These are phyloP conservation scores for Ranitomeya variabilis DNA, from an alignment of 2,113 vertebrate genomes.

Conservation along the genomic window DNA sequence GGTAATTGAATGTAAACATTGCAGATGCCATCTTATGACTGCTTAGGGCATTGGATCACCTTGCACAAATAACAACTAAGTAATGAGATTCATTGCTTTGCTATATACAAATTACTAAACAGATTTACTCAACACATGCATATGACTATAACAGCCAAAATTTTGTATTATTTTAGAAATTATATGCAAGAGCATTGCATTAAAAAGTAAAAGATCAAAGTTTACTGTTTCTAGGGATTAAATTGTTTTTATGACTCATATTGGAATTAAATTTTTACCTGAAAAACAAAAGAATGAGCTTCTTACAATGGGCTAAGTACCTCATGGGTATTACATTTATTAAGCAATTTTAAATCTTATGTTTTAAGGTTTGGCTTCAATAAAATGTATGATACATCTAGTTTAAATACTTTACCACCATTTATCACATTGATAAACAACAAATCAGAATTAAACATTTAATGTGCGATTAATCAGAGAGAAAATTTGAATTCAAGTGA, in stretches of 20 bases:
- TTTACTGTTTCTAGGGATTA: neutral
- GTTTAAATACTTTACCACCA: neutral
- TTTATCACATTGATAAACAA: neutral
- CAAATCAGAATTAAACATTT: too few relatives aligned
- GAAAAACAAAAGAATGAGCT: neutral
- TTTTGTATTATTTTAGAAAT: neutral
- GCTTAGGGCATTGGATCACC: neutral
- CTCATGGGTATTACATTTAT: neutral
- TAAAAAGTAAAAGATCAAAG: neutral
- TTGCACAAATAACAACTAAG: neutral
- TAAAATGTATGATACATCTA: neutral
- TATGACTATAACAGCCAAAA: neutral
- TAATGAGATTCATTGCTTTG: neutral
- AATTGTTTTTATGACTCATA: neutral
- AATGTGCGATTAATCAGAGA: too few relatives aligned
- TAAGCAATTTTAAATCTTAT: neutral
- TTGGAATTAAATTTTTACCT: neutral
- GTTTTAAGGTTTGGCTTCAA: neutral
- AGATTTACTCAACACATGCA: neutral
- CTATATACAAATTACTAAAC: neutral
- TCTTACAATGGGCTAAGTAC: neutral
- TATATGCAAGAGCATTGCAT: neutral
- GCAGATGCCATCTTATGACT: neutral
- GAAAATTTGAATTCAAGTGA: too few relatives aligned
- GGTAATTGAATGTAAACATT: neutral